phyloP scores from a whole-genome alignment of 92 coral and sea anemone species.

The Phenganax stokvisi region DNA sequence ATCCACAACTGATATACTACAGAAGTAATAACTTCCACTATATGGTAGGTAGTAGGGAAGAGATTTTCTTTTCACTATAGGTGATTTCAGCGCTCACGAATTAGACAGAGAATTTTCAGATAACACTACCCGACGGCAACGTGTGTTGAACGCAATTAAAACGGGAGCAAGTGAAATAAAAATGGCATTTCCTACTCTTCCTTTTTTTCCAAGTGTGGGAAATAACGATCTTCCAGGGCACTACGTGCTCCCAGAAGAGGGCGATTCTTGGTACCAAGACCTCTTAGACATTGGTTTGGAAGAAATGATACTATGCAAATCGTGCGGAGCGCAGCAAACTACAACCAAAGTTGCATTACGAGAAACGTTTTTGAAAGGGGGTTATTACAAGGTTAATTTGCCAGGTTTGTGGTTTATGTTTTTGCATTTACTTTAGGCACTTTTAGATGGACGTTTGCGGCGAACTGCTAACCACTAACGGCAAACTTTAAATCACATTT shows the following conservation, averaged over 20 bases:
- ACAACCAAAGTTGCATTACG: conserved; percentile 23
- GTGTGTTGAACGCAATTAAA: conserved; percentile 57
- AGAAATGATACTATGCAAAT: conserved; percentile 59
- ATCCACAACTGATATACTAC: background rate
- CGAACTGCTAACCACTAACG: background rate
- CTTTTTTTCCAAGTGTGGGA: conserved; percentile 74
- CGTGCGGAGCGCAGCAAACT: conserved; percentile 3
- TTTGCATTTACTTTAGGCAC: background rate
- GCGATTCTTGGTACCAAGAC: conserved; percentile 58
- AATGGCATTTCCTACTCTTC: conserved; percentile 59
- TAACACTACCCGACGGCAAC: conserved; percentile 19
- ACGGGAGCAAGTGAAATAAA: conserved; percentile 38
- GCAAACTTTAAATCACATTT: too few relatives aligned
- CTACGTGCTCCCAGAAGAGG: conserved; percentile 58
- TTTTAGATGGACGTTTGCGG: background rate
- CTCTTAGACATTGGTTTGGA: conserved; percentile 55
- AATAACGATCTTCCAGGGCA: conserved; percentile 90
- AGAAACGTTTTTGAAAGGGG: conserved; percentile 37
- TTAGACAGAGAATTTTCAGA: conserved; percentile 36
- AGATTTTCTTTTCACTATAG: conserved; percentile 37
- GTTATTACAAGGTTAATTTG: conserved; percentile 54
- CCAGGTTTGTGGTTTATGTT: conserved; percentile 51
- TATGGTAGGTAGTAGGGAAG: too few relatives aligned
- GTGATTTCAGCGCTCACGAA: conserved; percentile 67
- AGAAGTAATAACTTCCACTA: too few relatives aligned